Evolutionary conservation across 2,113 vertebrate species (phyloP).

Genomic region (Pachypanchax playfairii): DNA sequence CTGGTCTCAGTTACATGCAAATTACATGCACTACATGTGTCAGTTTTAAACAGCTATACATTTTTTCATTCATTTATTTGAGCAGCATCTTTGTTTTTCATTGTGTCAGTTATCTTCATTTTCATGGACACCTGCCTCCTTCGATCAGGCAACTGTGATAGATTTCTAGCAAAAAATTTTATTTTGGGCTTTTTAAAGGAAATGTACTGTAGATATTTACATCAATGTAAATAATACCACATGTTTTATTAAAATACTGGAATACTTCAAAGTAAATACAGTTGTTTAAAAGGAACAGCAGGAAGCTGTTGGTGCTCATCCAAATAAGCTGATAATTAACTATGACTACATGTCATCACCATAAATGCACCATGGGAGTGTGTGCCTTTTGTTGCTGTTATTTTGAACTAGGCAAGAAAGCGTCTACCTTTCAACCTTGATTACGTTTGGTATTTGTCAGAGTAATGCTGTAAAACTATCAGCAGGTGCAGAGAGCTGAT

Average conservation of each 20-base stretch:
- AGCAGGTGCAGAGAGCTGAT: slow-evolving; percentile 67
- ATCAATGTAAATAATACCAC: neutral
- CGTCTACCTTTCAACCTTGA: slow-evolving; percentile 57
- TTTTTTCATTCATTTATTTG: neutral
- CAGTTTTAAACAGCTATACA: neutral
- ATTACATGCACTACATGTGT: no score
- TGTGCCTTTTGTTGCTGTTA: slow-evolving; percentile 24
- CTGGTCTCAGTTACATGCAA: no score
- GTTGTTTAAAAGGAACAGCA: neutral
- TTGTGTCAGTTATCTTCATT: neutral
- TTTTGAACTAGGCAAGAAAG: slow-evolving; percentile 23
- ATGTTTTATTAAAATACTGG: no score
- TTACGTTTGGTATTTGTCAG: slow-evolving; percentile 65
- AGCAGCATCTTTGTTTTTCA: neutral
- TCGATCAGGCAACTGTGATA: neutral
- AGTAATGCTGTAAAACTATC: slow-evolving; percentile 40
- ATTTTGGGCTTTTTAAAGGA: neutral
- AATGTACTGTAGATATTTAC: slow-evolving; percentile 1
- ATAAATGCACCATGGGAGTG: slow-evolving; percentile 18
- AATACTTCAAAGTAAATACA: neutral
- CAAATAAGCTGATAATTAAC: slow-evolving; percentile 36
- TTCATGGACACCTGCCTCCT: neutral
- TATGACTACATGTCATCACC: slow-evolving; percentile 25
- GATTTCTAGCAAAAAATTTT: neutral
- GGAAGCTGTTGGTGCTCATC: slow-evolving; percentile 26